Percentiles rank a stretch among this genome's conserved stretches.
Evolutionary conservation across 2,797 vertebrate genomes (phyloP).

Genomic region (Novumbra hubbsi): DNA sequence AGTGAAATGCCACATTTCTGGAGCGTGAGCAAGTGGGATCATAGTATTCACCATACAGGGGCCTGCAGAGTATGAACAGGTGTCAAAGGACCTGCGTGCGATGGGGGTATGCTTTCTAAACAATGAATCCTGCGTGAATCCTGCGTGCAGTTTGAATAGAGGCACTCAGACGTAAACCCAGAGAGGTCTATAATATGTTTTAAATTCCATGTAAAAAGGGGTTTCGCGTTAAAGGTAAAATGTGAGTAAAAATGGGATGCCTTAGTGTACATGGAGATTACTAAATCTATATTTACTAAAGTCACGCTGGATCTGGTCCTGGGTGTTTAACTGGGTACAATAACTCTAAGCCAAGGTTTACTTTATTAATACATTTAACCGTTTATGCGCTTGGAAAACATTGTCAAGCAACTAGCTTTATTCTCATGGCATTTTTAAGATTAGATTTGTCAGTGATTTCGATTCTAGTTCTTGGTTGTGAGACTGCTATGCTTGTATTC

Average conservation of each 20-base stretch:
- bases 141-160: constrained; percentile 35
- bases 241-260: constrained; percentile 42
- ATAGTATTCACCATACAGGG: constrained; percentile 11
- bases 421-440: too few relatives aligned
- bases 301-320: constrained; percentile 4
- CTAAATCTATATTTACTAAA: too few relatives aligned
- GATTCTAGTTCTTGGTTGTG: too few relatives aligned
- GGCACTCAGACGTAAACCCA: constrained; percentile 40
- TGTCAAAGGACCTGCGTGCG: not conserved
- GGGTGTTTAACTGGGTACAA: not conserved
- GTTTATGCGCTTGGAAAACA: too few relatives aligned
- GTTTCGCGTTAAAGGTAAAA: constrained; percentile 44
- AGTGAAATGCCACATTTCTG: not conserved
- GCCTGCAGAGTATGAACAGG: constrained; percentile 9
- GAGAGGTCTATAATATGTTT: constrained; percentile 52
- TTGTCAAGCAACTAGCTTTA: too few relatives aligned
- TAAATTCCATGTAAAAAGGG: constrained; percentile 42
- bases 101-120: constrained; percentile 28
- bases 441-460: too few relatives aligned
- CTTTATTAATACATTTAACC: too few relatives aligned
- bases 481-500: too few relatives aligned
- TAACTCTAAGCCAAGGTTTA: too few relatives aligned
- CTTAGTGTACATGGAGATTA: constrained; percentile 18
- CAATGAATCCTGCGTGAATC: constrained; percentile 52
- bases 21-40: not conserved